A percentile compares a stretch with the other conserved stretches of the same genome.
phyloP scores from a whole-genome alignment of 2,888 invertebrate genomes.

The Calephelis perditalis region DNA sequence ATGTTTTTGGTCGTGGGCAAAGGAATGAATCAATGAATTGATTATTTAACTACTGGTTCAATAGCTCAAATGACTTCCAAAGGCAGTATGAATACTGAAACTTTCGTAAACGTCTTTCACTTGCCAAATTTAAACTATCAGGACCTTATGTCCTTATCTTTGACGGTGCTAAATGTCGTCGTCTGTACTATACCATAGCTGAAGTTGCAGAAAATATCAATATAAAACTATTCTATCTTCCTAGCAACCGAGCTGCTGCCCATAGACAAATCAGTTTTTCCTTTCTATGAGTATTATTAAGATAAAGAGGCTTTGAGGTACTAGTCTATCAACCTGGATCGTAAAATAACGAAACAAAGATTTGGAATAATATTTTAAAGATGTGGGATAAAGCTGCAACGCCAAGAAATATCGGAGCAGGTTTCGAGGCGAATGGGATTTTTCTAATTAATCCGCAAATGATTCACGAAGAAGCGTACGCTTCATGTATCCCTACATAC shows the following conservation, averaged over 20 bases:
- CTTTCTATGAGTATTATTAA: conserved; percentile 41
- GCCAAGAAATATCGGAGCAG: conserved; percentile 20
- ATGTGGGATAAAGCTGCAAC: conserved; percentile 10
- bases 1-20: conserved; percentile 16
- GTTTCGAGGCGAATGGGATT: conserved; percentile 18
- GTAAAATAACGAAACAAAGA: neutral
- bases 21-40: conserved; percentile 23
- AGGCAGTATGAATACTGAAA: conserved; percentile 22
- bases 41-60: conserved; percentile 23
- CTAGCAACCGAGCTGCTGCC: conserved; percentile 37
- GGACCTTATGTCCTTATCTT: conserved; percentile 15
- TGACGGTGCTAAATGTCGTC: conserved; percentile 24
- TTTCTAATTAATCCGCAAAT: neutral
- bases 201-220: conserved; percentile 11
- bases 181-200: conserved; percentile 18
- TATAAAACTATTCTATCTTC: conserved; percentile 8
- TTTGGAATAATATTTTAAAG: conserved; percentile 10
- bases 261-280: conserved; percentile 41
- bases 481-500: neutral
- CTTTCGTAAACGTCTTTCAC: neutral
- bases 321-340: too few relatives aligned
- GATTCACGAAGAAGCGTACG: neutral
- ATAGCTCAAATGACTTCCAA: conserved; percentile 26
- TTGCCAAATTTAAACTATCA: conserved; percentile 1
- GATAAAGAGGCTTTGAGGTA: conserved; percentile 34